Base-by-base conservation (phyloP, 2,888 invertebrate species). In the Coenonympha glycerion region DNA sequence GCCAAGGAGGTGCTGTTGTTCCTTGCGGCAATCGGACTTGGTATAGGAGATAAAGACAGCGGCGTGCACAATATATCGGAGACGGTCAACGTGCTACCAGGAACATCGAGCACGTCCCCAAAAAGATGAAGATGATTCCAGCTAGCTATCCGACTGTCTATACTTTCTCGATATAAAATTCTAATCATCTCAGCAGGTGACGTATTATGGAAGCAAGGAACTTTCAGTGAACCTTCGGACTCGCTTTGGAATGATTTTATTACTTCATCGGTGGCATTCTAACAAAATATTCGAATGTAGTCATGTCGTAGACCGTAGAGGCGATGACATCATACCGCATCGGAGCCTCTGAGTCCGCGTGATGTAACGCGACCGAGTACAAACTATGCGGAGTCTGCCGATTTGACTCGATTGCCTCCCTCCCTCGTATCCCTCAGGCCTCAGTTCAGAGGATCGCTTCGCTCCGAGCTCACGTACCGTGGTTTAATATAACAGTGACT, bases 401-500 rank as follows among this genome's bases (percentile, higher is more conserved):
- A 55, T 18, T 40, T 26, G n/a, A n/a, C n/a, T 24, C 44, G 33
- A 26, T 26, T 44, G 44, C 39, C 47, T 31, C 6, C 49, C 51
- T 48, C 52, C 22, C 46, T 44, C 36, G 31, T 37, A 34, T 49
- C 46, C 48, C 41, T 47, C 19, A 41, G 42, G 24, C 34, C 37
- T 44, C 50, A 51, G 53, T 49, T 64, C 73, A 79, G 79, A 67
- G 76, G 69, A 69, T 73, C 74, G 71, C 61, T 60, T 69, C 73
- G 64, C 52, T 49, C 56, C 55, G 69, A 61, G 60, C 68, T 60
- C 60, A 74, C 76, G 73, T 65, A 54, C 52, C 42, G 49, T 55
- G 53, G 50, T 57, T 59, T 48, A 60, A 58, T 63, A 57, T 55
- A 52, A 47, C 28, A 66, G 69, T 67, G 66, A 28, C 28, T 36